phyloP scores from a whole-genome alignment of 1,140 invertebrate genomes.

The Meloidogyne hapla region DNA sequence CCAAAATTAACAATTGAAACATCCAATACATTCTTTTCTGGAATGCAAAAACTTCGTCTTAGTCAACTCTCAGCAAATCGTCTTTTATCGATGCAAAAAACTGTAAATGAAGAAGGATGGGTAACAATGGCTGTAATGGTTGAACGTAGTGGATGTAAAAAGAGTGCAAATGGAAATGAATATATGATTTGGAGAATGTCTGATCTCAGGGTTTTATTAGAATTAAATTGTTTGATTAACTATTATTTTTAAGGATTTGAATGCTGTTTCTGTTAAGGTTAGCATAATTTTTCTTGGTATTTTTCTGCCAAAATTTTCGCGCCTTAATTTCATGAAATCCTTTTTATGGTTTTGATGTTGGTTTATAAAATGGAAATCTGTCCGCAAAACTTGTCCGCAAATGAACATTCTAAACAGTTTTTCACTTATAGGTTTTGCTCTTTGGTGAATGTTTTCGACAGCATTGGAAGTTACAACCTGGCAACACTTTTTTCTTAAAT shows the following conservation, averaged over 20 bases:
- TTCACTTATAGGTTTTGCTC: constrained; percentile 46
- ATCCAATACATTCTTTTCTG: constrained; percentile 36
- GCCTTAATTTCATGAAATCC: no score
- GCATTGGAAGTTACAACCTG: constrained; percentile 58
- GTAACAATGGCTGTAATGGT: constrained; percentile 58
- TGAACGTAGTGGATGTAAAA: constrained; percentile 48
- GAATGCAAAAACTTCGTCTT: constrained; percentile 34
- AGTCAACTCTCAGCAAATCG: constrained; percentile 7
- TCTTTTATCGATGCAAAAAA: constrained; percentile 17
- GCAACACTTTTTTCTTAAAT: constrained; percentile 41
- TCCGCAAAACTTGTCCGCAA: no score
- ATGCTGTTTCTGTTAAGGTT: constrained; percentile 10
- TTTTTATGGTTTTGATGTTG: no score
- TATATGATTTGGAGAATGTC: constrained; percentile 57
- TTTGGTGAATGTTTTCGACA: constrained; percentile 58
- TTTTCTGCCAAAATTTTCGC: no score
- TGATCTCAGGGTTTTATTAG: constrained; percentile 27
- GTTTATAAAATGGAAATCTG: no score
- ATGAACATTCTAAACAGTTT: constrained; percentile 41
- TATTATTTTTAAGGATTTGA: background rate
- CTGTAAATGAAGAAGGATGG: constrained; percentile 28
- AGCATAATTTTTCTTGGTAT: background rate
- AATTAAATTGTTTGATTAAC: background rate
- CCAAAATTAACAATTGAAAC: constrained; percentile 40
- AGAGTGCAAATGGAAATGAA: constrained; percentile 60